Conservation (phyloP, 2,888 invertebrate species). For the Callyntrura sp. region DNA sequence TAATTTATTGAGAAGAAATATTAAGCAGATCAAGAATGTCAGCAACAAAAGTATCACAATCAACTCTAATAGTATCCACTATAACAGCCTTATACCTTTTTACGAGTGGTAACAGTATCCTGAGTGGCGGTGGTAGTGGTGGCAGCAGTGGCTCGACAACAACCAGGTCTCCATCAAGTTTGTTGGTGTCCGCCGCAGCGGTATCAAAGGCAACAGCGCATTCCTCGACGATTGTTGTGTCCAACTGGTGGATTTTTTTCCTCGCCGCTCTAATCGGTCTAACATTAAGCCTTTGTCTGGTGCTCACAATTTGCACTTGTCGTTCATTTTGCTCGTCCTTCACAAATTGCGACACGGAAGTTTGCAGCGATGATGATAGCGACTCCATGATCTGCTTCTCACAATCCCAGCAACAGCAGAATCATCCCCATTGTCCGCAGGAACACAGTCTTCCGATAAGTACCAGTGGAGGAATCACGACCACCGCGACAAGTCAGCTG, state of each 20-base stretch:
- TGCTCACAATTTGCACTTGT: slow-evolving; percentile 81
- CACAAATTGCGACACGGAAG: slow-evolving; percentile 76
- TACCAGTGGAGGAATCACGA: slow-evolving; percentile 36
- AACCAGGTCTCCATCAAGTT: slow-evolving; percentile 34
- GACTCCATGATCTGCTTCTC: slow-evolving; percentile 75
- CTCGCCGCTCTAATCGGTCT: slow-evolving; percentile 80
- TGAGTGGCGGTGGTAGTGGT: slow-evolving; percentile 18
- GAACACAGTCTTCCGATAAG: slow-evolving; percentile 71
- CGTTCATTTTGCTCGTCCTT: slow-evolving; percentile 78
- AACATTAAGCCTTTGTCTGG: slow-evolving; percentile 79
- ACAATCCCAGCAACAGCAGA: slow-evolving; percentile 63
- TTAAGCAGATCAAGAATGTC: slow-evolving; percentile 72
- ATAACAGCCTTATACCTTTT: slow-evolving; percentile 68
- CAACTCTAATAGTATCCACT: slow-evolving; percentile 61
- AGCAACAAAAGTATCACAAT: slow-evolving; percentile 70
- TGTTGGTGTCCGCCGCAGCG: slow-evolving; percentile 60
- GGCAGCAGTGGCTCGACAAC: neutral
- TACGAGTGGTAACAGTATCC: slow-evolving; percentile 61
- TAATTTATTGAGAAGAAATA: slow-evolving; percentile 45
- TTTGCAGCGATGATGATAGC: slow-evolving; percentile 78
- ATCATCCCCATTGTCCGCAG: slow-evolving; percentile 30
- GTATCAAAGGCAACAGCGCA: slow-evolving; percentile 65
- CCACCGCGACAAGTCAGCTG: slow-evolving; percentile 45
- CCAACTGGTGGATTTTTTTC: slow-evolving; percentile 81
- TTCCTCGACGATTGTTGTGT: slow-evolving; percentile 74